Percentiles rank a stretch among this genome's conserved stretches.
phyloP scores from a whole-genome alignment of 1,140 invertebrate species.

The Anastrepha obliqua region DNA sequence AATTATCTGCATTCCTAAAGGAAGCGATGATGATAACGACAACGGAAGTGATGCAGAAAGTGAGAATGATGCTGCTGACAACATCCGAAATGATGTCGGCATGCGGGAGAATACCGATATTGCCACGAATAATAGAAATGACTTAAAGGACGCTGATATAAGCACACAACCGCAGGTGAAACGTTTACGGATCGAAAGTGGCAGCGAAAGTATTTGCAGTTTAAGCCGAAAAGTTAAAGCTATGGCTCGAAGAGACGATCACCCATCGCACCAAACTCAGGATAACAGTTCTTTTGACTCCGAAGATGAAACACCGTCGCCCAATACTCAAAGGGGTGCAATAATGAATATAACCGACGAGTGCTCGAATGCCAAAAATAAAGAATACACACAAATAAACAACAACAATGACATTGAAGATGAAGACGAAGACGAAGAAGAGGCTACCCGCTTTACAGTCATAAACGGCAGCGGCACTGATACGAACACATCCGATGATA shows the following conservation, averaged over 20 bases:
- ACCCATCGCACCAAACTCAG: not conserved
- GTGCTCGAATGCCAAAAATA: slow-evolving; percentile 1
- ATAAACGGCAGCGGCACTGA: slow-evolving; percentile 24
- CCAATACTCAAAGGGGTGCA: not conserved
- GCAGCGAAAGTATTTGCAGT: slow-evolving; percentile 5
- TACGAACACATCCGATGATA: not conserved
- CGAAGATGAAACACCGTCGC: not conserved
- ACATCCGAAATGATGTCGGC: not conserved
- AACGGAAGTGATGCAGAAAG: slow-evolving; percentile 18
- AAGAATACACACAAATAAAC: not conserved
- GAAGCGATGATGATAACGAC: slow-evolving; percentile 42
- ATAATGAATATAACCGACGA: not conserved
- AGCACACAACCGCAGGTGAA: not conserved
- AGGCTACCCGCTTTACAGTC: not conserved
- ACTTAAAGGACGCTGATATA: not conserved
- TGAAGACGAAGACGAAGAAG: not conserved
- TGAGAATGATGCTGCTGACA: not conserved
- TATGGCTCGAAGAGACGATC: not conserved
- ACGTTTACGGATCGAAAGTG: slow-evolving; percentile 24
- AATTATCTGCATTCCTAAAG: slow-evolving; percentile 13
- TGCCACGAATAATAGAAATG: not conserved
- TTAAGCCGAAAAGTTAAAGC: not conserved
- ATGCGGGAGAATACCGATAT: not conserved
- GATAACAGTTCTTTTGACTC: not conserved
- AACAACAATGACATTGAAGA: not conserved